Conservation (phyloP, 2,888 invertebrate species). For the Eupithecia exiguata region DNA sequence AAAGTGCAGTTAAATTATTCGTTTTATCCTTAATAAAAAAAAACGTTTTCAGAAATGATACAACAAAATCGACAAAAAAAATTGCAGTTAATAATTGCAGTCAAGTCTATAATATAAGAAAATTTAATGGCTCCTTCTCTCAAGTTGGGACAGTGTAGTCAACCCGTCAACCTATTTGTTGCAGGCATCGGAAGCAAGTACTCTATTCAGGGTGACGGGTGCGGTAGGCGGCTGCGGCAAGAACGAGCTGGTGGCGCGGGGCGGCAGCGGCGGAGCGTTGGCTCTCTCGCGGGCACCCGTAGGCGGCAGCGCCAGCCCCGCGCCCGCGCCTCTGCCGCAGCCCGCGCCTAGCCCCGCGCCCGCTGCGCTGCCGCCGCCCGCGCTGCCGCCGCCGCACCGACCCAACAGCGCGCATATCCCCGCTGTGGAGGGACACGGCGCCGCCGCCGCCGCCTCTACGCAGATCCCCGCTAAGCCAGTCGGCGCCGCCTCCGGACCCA, state of each 20-base stretch:
- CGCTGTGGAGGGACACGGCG: conserved; percentile 74
- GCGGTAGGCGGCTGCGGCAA: conserved; percentile 88
- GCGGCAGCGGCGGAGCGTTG: conserved; percentile 86
- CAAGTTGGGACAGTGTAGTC: background rate
- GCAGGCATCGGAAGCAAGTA: conserved; percentile 76
- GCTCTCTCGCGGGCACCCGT: conserved; percentile 85
- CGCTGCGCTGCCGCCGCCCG: conserved; percentile 86
- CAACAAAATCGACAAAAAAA: too few species aligned
- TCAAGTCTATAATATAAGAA: too few species aligned
- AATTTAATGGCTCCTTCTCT: background rate
- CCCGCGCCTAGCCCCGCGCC: conserved; percentile 89
- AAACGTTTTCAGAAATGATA: too few species aligned
- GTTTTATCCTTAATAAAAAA: too few species aligned
- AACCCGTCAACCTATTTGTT: conserved; percentile 27
- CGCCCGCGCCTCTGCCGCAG: conserved; percentile 87
- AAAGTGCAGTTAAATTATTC: too few species aligned
- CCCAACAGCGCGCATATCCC: conserved; percentile 76
- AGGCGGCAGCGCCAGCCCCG: conserved; percentile 85
- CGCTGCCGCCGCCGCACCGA: conserved; percentile 85
- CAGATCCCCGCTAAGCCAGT: conserved; percentile 75
- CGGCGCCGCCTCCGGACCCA: conserved; percentile 71
- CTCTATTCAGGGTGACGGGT: conserved; percentile 82
- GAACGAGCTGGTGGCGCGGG: conserved; percentile 84
- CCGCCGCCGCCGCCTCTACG: conserved; percentile 77
- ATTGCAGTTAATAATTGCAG: too few species aligned